Evolutionary conservation across 2,888 invertebrate genomes (phyloP), one percentile per base, ranked within the genome.

Genomic region (Arctia plantaginis): DNA sequence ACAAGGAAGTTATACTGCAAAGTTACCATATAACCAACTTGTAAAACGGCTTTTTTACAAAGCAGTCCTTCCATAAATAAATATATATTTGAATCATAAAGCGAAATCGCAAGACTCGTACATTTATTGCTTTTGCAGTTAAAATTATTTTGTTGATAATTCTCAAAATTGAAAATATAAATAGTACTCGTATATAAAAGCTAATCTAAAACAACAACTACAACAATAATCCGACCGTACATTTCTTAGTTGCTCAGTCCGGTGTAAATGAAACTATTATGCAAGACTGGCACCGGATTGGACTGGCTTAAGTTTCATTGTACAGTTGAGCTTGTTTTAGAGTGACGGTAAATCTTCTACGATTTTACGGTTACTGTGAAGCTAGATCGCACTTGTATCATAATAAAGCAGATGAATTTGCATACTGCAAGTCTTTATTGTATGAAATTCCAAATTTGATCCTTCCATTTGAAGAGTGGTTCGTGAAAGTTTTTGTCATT

Each of bases 231-330:
- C 44, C 20, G 27, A 59, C 13, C 30, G 27, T 13, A n/a, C 44
- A 64, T 47, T n/a, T 47, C 33, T 65, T 47, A 44, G 23, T 44
- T 47, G 68, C 66, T 79, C 73, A 76, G 66, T 79, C 79, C 84
- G 82, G 86, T 88, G 85, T 88, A 78, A 87, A 78, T 66, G 80
- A 77, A 85, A 79, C 82, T 85, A 83, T 87, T 86, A 88, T 88
- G 86, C 87, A 88, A 86, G 88, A 85, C 84, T 82, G 83, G 82
- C 84, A 76, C 80, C 80, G 88, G 88, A 90, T 90, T 86, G 87
- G 82, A 86, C 86, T 83, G 85, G 88, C 86, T 90, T 89, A 87
- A 90, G 90, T 89, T 89, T 89, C 88, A 89, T 89, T 88, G 89
- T 90, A 86, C 81, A 88, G 86, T 87, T 82, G 86, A 88, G 90